Conservation (phyloP, 2,113 vertebrate genomes). For the Turdus rufiventris region DNA sequence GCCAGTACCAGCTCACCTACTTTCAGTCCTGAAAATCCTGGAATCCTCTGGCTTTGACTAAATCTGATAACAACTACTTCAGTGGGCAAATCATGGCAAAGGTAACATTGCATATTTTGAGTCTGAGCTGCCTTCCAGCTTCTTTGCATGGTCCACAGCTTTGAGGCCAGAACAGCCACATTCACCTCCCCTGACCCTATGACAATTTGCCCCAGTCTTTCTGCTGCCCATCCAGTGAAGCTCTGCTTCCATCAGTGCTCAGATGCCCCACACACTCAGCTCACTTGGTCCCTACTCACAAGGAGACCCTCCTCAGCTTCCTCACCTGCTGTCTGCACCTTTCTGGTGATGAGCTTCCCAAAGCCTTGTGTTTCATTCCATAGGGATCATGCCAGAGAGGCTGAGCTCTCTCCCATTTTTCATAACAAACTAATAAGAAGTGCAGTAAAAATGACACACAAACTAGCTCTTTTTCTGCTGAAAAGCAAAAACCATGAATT, state of each 20-base stretch:
- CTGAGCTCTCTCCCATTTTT: background rate
- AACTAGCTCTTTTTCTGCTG: background rate
- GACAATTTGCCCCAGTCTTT: background rate
- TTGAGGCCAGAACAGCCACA: background rate
- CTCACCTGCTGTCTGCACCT: background rate
- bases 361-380: background rate
- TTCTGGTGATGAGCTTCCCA: background rate
- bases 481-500: background rate
- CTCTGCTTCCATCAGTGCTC: background rate
- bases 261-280: background rate
- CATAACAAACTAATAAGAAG: background rate
- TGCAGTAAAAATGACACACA: background rate
- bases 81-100: background rate
- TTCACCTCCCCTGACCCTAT: rapidly evolving
- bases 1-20: background rate
- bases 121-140: background rate
- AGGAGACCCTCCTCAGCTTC: background rate
- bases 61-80: background rate
- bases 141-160: background rate
- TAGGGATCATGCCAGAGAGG: background rate
- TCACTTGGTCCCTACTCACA: background rate
- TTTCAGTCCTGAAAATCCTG: background rate
- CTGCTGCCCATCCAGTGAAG: background rate
- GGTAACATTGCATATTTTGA: background rate
- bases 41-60: background rate